These are phyloP conservation scores for Hirudinaria manillensis DNA, from an alignment of 2,888 invertebrate species.

Conservation along the genomic window DNA sequence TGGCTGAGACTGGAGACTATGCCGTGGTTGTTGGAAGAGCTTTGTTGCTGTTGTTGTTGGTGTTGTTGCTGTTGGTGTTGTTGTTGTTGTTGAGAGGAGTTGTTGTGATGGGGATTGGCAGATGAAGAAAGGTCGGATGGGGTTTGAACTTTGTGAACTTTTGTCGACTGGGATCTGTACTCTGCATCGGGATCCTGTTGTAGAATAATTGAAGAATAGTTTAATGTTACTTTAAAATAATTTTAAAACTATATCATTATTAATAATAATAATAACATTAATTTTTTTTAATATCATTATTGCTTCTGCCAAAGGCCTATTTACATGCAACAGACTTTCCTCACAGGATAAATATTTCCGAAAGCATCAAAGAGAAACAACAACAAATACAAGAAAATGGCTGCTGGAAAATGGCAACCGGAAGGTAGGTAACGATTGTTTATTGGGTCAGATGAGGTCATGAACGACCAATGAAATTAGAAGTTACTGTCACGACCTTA, in stretches of 20 bases:
- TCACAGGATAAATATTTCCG: too few species aligned
- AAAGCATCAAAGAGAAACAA: too few species aligned
- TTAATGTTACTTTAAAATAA: too few species aligned
- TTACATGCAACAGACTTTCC: too few species aligned
- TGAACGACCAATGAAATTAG: not conserved
- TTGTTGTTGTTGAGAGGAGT: not conserved
- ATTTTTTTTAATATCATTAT: not conserved
- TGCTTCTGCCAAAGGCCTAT: not conserved
- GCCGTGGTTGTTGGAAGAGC: not conserved
- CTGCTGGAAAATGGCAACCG: too few species aligned
- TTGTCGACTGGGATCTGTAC: conserved; percentile 2
- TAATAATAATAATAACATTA: not conserved
- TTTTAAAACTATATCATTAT: not conserved
- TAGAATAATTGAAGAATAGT: not conserved
- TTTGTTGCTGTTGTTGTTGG: conserved; percentile 14
- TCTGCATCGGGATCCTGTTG: conserved; percentile 12
- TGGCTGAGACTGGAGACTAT: conserved; percentile 25
- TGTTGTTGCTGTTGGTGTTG: not conserved
- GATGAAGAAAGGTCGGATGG: not conserved
- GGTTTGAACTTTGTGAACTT: not conserved
- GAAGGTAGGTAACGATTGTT: too few species aligned
- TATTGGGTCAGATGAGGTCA: too few species aligned
- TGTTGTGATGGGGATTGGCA: too few species aligned
- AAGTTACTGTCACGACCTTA: not conserved
- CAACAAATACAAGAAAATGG: too few species aligned